Percentiles rank a stretch among this genome's conserved stretches.
Evolutionary conservation across 2,797 vertebrate genomes (phyloP).

Genomic region (Sparus aurata): DNA sequence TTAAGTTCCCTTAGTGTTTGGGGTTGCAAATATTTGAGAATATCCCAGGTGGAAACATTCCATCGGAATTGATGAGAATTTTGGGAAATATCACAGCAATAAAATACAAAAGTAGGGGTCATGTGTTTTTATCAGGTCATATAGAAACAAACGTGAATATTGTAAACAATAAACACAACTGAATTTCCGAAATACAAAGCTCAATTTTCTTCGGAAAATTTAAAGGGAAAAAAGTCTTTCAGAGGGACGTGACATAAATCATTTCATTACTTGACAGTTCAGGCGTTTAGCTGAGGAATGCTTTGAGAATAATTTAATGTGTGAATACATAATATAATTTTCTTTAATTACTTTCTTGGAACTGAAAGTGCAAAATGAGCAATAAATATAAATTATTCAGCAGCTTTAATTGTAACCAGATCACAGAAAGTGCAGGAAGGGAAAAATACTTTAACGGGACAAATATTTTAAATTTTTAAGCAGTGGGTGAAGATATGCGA

Average conservation of each 20-base stretch:
- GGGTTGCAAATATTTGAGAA: not conserved
- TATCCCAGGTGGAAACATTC: not conserved
- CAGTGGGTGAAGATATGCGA: constrained; percentile 28
- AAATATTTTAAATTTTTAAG: constrained; percentile 40
- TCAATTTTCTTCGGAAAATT: not conserved
- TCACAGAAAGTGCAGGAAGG: constrained; percentile 5
- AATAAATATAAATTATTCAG: constrained; percentile 16
- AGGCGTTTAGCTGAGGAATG: not conserved
- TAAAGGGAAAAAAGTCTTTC: not conserved
- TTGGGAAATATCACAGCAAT: not conserved
- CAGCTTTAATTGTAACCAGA: not conserved
- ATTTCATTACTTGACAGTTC: not conserved
- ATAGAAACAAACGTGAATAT: not conserved
- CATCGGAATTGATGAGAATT: not conserved
- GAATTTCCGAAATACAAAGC: not conserved
- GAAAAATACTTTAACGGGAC: constrained; percentile 19
- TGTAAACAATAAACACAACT: not conserved
- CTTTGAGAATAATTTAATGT: not conserved
- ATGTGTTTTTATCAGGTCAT: not conserved
- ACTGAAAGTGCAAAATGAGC: not conserved
- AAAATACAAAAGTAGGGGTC: not conserved
- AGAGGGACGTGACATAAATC: not conserved
- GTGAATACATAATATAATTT: not conserved
- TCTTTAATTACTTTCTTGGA: not conserved
- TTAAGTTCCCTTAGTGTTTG: not conserved